Evolutionary conservation across 2,888 invertebrate species (phyloP), one percentile per base, ranked within the genome.

Genomic region (Tethea ocularis): DNA sequence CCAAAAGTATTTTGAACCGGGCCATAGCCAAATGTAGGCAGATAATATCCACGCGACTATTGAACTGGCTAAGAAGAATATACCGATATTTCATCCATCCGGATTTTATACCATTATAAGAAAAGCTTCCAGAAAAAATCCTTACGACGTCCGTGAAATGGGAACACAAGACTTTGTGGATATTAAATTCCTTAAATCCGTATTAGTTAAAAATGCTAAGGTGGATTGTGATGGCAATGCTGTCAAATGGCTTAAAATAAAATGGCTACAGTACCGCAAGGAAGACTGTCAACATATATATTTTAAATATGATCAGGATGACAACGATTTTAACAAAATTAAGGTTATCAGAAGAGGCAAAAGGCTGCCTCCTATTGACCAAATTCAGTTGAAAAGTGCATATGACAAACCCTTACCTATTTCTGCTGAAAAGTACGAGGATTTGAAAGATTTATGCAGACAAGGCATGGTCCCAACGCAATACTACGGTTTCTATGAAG

Each of bases 1-100:
- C 38, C 61, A 66, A 57, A 64, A 68, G 53, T 66, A 64, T 61
- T 64, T 68, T 60, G 66, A 68, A 26, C 64, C 61, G 56, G 66
- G 61, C 20, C 66, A 64, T 51, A 63, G 60, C 59, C 56, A 62
- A 61, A 59, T 62, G 61, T 59, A 67, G 59, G 59, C 60, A 58
- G 64, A 64, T 52, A 60, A 64, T 38, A 64, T 66, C 24, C 64
- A 66, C 52, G 61, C 67, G 23, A 60, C 52, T 58, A 59, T 57
- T 59, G 56, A 67, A 57, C 56, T 59, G 26, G 61, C 61, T 56
- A 65, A 61, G 57, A 67, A 65, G 56, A 61, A 61, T 60, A 61
- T 58, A 60, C 57, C 63, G 41, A 51, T 63, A 57, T 63, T 63
- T 55, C 57, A 63, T 57, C 59, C 59, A n/a, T 59, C 62, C 29